Conservation (phyloP, 2,888 invertebrate genomes). For the Troides helena region DNA sequence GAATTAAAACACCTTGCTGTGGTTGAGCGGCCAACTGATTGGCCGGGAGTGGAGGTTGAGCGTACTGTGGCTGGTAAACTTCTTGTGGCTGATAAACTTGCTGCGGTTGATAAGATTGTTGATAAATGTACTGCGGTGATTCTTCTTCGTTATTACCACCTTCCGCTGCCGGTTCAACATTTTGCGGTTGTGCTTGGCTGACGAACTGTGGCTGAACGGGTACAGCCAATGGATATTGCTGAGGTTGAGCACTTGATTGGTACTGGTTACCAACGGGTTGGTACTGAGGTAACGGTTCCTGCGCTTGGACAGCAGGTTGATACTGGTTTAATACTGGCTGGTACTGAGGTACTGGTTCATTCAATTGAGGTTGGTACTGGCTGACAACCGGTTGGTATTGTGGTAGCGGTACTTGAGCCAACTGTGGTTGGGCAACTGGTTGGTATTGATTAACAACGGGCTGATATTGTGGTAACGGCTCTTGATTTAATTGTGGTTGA, state of each 20-base stretch:
- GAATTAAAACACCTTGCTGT: conserved; percentile 32
- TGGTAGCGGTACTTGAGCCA: conserved; percentile 35
- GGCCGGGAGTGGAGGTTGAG: conserved; percentile 32
- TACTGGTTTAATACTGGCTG: conserved; percentile 39
- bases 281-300: conserved; percentile 28
- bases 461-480: conserved; percentile 41
- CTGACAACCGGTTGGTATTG: conserved; percentile 41
- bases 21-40: conserved; percentile 35
- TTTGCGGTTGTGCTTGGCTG: conserved; percentile 29
- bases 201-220: conserved; percentile 37
- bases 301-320: conserved; percentile 33
- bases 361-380: conserved; percentile 38
- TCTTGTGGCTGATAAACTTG: conserved; percentile 32
- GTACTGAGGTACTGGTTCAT: conserved; percentile 40
- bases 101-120: conserved; percentile 39
- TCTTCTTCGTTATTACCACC: conserved; percentile 26
- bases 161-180: conserved; percentile 24
- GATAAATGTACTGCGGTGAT: conserved; percentile 38
- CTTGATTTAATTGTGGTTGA: conserved; percentile 30
- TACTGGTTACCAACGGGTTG: conserved; percentile 40
- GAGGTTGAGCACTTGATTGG: conserved; percentile 38
- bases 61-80: conserved; percentile 22
- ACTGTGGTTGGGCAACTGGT: conserved; percentile 25
- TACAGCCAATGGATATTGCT: conserved; percentile 35
- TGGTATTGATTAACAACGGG: conserved; percentile 35